Evolutionary conservation across 2,888 invertebrate species (phyloP).

Genomic region (Heteromurus nitidus): DNA sequence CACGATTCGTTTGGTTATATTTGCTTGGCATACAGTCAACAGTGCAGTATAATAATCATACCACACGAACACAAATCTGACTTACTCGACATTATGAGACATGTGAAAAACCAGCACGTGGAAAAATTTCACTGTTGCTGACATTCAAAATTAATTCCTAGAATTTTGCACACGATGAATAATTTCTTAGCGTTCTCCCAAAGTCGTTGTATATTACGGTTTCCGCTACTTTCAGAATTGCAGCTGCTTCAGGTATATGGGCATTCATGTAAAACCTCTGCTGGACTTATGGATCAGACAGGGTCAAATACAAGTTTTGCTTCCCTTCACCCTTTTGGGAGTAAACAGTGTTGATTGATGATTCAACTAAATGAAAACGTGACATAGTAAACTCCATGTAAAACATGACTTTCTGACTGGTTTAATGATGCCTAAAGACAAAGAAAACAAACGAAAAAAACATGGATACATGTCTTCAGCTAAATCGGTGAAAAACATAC

Average conservation of each 20-base stretch:
- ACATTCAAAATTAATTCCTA: too few species aligned
- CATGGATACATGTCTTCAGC: conserved; percentile 1
- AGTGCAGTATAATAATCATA: too few species aligned
- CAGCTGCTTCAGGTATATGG: background rate
- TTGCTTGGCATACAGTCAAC: background rate
- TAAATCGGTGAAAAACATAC: background rate
- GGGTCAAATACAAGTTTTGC: background rate
- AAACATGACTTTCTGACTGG: conserved; percentile 33
- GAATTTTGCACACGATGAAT: too few species aligned
- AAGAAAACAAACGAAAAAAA: conserved; percentile 6
- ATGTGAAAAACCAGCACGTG: too few species aligned
- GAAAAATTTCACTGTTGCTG: too few species aligned
- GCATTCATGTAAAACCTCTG: too few species aligned
- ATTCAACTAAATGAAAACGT: conserved; percentile 14
- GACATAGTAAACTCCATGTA: conserved; percentile 23
- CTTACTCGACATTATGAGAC: too few species aligned
- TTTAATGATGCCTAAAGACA: conserved; percentile 19
- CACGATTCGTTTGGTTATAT: conserved; percentile 14
- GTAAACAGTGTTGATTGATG: conserved; percentile 51
- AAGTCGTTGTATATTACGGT: background rate
- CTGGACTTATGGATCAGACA: too few species aligned
- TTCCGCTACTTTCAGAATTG: background rate
- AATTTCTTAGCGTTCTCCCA: too few species aligned
- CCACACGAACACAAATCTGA: too few species aligned
- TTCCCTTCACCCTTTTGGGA: background rate